Base-by-base conservation (phyloP, 2,113 vertebrate genomes). In the Stercorarius parasiticus region DNA sequence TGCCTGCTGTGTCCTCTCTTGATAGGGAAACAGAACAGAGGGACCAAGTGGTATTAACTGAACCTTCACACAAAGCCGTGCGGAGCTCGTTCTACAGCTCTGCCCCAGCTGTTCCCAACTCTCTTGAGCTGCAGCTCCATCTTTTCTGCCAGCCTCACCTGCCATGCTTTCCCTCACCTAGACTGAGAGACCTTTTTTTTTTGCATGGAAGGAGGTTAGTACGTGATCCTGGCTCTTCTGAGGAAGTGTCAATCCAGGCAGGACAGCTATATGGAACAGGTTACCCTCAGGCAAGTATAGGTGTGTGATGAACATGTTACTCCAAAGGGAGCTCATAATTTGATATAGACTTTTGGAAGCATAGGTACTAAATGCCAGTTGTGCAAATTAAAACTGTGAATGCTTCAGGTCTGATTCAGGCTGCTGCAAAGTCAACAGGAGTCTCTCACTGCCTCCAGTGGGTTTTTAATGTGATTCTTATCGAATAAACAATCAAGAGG, bases 401-500 rank as follows among this genome's bases (percentile, higher is more conserved):
- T 0, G 2, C 45, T 96, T 88, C 70, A 58, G 79, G 79, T 82
- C 64, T 92, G 73, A 80, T 89, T 93, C 69, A 67, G 43, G 64
- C 52, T 81, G 77, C 84, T 90, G 70, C 34, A 72, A 83, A 95
- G 65, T 82, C 90, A 96, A 80, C 66, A 86, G 71, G 78, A 88
- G 45, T 70, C 58, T 88, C 38, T 87, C 30, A 29, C 42, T 76
- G 82, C 45, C 82, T 90, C 85, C 76, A 92, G 82, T 86, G 78
- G 42, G 38, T 3, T 86, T 93, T 87, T 90, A 62, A 81, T 83
- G 49, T 53, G 82, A 86, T 90, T 79, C 55, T 78, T 92, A 78
- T 71, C 90, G 76, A 96, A 97, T 83, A 92, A 96, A 61, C 50
- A 94, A 90, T 83, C 71, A 86, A 81, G 85, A 81, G 73, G 11